Percentiles rank a stretch among this genome's conserved stretches.
These are phyloP conservation scores for Scomber japonicus DNA, from an alignment of 2,113 vertebrate genomes.

Conservation along the genomic window DNA sequence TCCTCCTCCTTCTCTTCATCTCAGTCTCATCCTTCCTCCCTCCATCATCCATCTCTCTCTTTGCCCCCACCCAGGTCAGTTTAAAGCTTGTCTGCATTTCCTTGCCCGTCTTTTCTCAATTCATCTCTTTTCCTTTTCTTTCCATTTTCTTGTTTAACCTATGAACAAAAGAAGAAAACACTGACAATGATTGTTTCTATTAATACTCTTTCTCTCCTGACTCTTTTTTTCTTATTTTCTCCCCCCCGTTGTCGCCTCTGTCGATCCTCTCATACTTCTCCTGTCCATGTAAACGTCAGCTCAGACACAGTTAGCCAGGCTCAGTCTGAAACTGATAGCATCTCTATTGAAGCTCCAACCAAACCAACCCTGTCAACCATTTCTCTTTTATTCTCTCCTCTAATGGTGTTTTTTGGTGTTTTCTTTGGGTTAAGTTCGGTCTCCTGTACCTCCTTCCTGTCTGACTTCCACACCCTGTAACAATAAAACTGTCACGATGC, in stretches of 20 bases:
- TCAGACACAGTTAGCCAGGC: not conserved
- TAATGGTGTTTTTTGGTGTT: conserved; percentile 62
- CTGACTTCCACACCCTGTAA: conserved; percentile 65
- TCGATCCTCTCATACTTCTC: conserved; percentile 4
- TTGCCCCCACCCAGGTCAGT: not conserved
- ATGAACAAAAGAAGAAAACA: not conserved
- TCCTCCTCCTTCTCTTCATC: conserved; percentile 15
- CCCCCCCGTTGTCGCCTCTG: not conserved
- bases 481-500: conserved; percentile 80
- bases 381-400: conserved; percentile 55
- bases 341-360: conserved; percentile 65
- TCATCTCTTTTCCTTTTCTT: not conserved
- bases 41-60: conserved; percentile 7
- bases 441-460: conserved; percentile 70
- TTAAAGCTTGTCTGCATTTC: not conserved
- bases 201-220: not conserved
- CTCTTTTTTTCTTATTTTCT: not conserved
- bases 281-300: conserved; percentile 26
- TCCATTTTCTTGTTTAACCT: not conserved
- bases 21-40: conserved; percentile 11
- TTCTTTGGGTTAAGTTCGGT: conserved; percentile 68
- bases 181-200: not conserved
- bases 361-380: conserved; percentile 38
- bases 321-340: conserved; percentile 68
- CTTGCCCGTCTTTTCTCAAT: not conserved